Conservation (phyloP, 2,888 invertebrate genomes). For the Amphipoea lucens region DNA sequence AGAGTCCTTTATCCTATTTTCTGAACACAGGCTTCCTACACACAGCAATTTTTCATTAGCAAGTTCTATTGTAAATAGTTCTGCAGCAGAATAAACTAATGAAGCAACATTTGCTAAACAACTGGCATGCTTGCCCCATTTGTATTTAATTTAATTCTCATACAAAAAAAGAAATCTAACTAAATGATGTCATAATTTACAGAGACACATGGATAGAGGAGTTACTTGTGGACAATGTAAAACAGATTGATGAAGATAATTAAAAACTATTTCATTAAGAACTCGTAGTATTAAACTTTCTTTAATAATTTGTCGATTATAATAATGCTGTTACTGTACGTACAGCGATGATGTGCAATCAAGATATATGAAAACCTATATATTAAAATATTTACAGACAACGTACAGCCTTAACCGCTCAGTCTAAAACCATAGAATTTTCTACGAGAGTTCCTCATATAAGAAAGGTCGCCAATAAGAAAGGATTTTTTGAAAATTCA, state of each 20-base stretch:
- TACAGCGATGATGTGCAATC: background rate
- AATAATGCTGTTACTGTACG: background rate
- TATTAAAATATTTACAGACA: background rate
- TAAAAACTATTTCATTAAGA: slow-evolving; percentile 18
- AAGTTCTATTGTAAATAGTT: slow-evolving; percentile 26
- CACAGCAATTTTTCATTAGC: background rate
- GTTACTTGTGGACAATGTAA: slow-evolving; percentile 2
- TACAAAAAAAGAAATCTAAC: slow-evolving; percentile 51
- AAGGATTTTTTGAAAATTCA: background rate
- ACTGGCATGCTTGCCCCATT: slow-evolving; percentile 41
- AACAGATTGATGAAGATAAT: slow-evolving; percentile 9
- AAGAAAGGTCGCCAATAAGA: too few relatives aligned
- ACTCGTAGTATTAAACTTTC: background rate
- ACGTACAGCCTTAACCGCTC: background rate
- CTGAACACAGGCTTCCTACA: background rate
- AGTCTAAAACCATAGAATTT: background rate
- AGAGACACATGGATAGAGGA: slow-evolving; percentile 23
- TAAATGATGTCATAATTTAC: slow-evolving; percentile 45
- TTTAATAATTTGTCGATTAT: background rate
- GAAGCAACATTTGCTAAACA: slow-evolving; percentile 53
- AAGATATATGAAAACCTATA: too few relatives aligned
- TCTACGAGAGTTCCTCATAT: background rate
- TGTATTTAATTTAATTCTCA: slow-evolving; percentile 41
- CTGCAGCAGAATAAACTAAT: slow-evolving; percentile 26
- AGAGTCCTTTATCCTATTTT: background rate